phyloP scores from a whole-genome alignment of 2,888 invertebrate species.

The Malacosoma neustria region DNA sequence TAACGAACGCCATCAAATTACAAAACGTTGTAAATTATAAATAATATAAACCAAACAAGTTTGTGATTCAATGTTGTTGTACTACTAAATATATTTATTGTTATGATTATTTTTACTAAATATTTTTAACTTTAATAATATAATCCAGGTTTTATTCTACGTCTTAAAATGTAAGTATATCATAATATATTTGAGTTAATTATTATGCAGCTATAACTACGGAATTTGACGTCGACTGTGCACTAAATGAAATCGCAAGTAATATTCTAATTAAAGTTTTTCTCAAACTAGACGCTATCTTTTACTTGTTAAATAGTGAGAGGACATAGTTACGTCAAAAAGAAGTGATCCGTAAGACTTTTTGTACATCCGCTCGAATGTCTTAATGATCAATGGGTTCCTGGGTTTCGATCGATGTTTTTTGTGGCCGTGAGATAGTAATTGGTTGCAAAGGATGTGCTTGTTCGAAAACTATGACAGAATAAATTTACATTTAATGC shows the following conservation, averaged over 20 bases:
- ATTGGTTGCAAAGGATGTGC: neutral
- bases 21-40: too few species aligned
- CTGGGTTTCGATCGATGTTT: neutral
- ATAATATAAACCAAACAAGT: too few species aligned
- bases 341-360: neutral
- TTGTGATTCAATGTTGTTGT: too few species aligned
- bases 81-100: too few species aligned
- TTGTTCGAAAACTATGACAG: neutral
- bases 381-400: neutral
- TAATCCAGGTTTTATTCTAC: too few species aligned
- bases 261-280: conserved; percentile 35
- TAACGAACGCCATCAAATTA: too few species aligned
- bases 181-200: too few species aligned
- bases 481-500: neutral
- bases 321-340: neutral
- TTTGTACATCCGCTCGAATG: neutral
- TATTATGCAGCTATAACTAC: too few species aligned
- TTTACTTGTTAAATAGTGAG: conserved; percentile 7
- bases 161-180: too few species aligned
- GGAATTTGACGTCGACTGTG: conserved; percentile 16
- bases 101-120: too few species aligned
- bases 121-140: too few species aligned
- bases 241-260: conserved; percentile 37
- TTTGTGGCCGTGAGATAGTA: neutral
- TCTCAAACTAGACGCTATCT: conserved; percentile 18